Base-by-base conservation (phyloP, 2,888 invertebrate species). In the Macrosiphum euphorbiae region DNA sequence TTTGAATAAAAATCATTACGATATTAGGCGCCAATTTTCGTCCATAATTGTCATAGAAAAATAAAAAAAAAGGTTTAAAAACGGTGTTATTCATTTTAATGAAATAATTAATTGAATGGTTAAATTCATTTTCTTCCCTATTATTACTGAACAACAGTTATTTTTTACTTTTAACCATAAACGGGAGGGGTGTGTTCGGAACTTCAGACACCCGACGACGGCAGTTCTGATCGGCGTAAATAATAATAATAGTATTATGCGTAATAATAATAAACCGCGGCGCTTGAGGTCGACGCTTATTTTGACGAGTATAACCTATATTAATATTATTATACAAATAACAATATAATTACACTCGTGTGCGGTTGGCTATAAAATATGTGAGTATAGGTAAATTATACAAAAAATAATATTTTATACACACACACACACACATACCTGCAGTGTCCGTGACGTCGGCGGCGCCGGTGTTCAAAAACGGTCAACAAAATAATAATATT, bases 401-500 rank as follows among this genome's bases (percentile, higher is more conserved):
- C 78, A 35, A 78, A 2, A 20, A 78, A 35, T 78, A 78, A 35
- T 1, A n/a, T n/a, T 67, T n/a, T 67, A 67, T n/a, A n/a, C 10
- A 28, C 35, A 35, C 20, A n/a, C n/a, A 67, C 20, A 44, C 4
- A 52, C 16, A 78, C 78, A 78, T 20, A 35, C 20, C 20, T 20
- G 7, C 35, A 20, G 35, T 78, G 35, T 35, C 20, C 16, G 35
- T 78, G 35, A 78, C 20, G 78, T 78, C 35, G 35, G 16, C 67
- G 16, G 35, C n/a, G 16, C 5, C n/a, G 44, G 28, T 85, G 35
- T 92, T 92, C 47, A 44, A 58, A 92, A 92, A 86, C 91, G 47
- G 91, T 61, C 58, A 16, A 87, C 35, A 87, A 84, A 91, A 87
- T 78, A 78, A 78, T 78, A 35, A 78, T 91, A 91, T 91, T 91